phyloP scores from a whole-genome alignment of 2,888 invertebrate species.

The Drosophila prostipennis region DNA sequence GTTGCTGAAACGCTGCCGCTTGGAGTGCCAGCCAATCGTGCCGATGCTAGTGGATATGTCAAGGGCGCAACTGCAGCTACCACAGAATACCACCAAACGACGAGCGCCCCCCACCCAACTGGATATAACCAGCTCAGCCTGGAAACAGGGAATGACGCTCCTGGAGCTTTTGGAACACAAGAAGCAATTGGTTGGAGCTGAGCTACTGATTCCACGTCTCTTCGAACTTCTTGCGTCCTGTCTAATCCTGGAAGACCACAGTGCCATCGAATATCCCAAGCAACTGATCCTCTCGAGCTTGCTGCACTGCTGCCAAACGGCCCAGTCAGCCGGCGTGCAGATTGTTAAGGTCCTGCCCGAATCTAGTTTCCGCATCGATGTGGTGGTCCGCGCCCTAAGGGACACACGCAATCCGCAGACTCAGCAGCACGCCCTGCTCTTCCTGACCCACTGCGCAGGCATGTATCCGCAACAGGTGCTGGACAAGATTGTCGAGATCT shows the following conservation, averaged over 20 bases:
- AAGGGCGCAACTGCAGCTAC: slow-evolving; percentile 32
- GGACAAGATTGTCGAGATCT: slow-evolving; percentile 97
- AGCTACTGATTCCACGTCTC: slow-evolving; percentile 88
- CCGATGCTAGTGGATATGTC: slow-evolving; percentile 87
- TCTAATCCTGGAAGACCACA: slow-evolving; percentile 91
- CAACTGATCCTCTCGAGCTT: slow-evolving; percentile 92
- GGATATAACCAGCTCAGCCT: slow-evolving; percentile 87
- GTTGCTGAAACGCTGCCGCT: slow-evolving; percentile 88
- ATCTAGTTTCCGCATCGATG: slow-evolving; percentile 82
- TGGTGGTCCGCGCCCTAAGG: slow-evolving; percentile 93
- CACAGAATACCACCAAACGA: slow-evolving; percentile 16
- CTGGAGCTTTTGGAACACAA: slow-evolving; percentile 94
- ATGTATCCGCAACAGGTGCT: slow-evolving; percentile 93
- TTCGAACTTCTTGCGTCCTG: slow-evolving; percentile 93
- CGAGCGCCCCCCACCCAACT: slow-evolving; percentile 19
- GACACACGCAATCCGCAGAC: slow-evolving; percentile 97
- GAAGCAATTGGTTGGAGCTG: slow-evolving; percentile 89
- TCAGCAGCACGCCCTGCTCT: slow-evolving; percentile 95
- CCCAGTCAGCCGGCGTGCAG: slow-evolving; percentile 84
- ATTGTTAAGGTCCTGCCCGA: slow-evolving; percentile 84
- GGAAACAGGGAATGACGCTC: slow-evolving; percentile 92
- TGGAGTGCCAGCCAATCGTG: slow-evolving; percentile 87
- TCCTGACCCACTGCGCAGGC: slow-evolving; percentile 91
- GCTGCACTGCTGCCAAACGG: slow-evolving; percentile 88
- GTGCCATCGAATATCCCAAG: slow-evolving; percentile 93